Base-by-base conservation (phyloP, 2,113 vertebrate genomes). In the Telmatochromis bifrenatus region DNA sequence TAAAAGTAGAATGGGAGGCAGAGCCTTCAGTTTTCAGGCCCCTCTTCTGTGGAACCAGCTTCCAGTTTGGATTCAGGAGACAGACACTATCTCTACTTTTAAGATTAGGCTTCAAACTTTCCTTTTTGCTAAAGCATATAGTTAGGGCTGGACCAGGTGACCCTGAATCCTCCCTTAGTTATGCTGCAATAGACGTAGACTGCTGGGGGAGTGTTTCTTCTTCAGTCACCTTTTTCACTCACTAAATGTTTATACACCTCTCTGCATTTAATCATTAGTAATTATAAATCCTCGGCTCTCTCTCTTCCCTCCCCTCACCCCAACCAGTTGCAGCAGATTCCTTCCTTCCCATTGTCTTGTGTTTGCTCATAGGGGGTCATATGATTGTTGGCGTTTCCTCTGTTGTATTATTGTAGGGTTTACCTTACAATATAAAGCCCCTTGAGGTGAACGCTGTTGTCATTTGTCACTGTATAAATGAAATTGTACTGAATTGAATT, bases 161-260 rank as follows among this genome's bases (percentile, higher is more conserved):
- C 6, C 0, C n/a, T 55, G 6, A 55, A 55, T 12, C 21, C 21
- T 23, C 53, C 53, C 5, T 54, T 23, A 55, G 53, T 54, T 54
- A 54, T 21, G 1, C 10, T 23, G 11, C 4, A 23, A 55, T 55
- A 23, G 11, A 0, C 0, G 4, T 13, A 2, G 21, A 0, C 54
- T 55, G 54, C 54, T 0, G 54, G 11, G 53, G 7, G 11, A 26
- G 21, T 26, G 0, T 26, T 55, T 55, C 21, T 56, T 56, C 21
- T 55, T 55, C 54, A 26, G 54, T 55, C 51, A n/a, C 19, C 5
- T 53, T 10, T 53, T 1, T 53, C 19, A 10, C 19, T 53, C 51
- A 10, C 51, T 51, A 51, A 1, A n/a, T 53, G 19, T 53, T 53
- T 53, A n/a, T 53, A n/a, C 11, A 55, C 21, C 12, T 55, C 21